Conservation (phyloP, 2,888 invertebrate species). For the Nyleta sp. region DNA sequence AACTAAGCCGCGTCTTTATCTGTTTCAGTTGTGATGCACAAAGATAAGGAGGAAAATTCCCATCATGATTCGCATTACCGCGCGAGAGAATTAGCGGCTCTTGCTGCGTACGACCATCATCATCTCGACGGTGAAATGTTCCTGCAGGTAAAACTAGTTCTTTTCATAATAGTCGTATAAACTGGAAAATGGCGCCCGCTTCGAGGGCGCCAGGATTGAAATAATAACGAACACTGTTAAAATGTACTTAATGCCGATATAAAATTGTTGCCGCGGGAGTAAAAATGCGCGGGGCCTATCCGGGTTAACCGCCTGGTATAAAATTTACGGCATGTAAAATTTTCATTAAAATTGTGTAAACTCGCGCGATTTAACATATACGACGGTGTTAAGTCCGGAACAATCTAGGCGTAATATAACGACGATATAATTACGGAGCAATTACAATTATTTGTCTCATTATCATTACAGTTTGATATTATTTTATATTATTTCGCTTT, state of each 20-base stretch:
- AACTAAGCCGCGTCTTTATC: constrained; percentile 44
- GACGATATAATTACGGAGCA: no score
- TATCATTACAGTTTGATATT: no score
- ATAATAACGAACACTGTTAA: constrained; percentile 12
- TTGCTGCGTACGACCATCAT: constrained; percentile 94
- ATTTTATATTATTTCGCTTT: no score
- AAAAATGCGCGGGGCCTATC: constrained; percentile 10
- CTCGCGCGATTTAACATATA: no score
- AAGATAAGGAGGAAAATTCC: constrained; percentile 93
- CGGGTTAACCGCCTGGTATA: constrained; percentile 11
- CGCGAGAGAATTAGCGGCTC: constrained; percentile 90
- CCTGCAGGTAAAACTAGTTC: constrained; percentile 86
- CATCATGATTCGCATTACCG: constrained; percentile 86
- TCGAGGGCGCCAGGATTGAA: no score
- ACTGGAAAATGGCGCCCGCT: constrained; percentile 6
- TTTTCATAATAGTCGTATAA: constrained; percentile 24
- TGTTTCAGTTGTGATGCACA: constrained; percentile 96
- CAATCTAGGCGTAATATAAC: no score
- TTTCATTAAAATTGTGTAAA: constrained; percentile 20
- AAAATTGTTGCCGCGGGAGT: constrained; percentile 13
- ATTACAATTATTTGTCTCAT: no score
- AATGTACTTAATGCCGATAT: constrained; percentile 7
- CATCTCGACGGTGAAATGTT: constrained; percentile 97
- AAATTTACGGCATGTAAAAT: constrained; percentile 23
- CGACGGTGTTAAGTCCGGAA: no score